Evolutionary conservation across 2,113 vertebrate genomes (phyloP).

Genomic region (Hassar affinis): DNA sequence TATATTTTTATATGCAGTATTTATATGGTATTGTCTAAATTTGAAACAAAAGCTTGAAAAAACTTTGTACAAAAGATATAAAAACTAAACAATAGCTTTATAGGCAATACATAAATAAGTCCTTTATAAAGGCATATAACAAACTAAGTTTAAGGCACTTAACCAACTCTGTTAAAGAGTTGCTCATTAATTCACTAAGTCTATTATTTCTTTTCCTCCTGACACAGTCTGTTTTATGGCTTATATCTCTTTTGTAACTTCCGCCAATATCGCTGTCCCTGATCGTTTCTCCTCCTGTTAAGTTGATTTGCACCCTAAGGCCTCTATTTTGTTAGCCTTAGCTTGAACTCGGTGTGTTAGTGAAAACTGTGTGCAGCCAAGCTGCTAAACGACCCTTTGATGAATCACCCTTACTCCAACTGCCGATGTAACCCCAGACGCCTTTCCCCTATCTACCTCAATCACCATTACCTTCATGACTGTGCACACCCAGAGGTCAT

Average conservation of each 20-base stretch:
- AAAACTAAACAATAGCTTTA: not conserved
- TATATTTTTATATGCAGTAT: too few relatives aligned
- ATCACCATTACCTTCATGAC: constrained; percentile 56
- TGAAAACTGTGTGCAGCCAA: constrained; percentile 35
- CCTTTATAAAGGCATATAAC: too few relatives aligned
- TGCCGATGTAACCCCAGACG: constrained; percentile 27
- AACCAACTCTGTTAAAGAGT: not conserved
- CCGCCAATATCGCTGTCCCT: constrained; percentile 13
- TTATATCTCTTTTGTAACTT: constrained; percentile 30
- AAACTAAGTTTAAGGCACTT: not conserved
- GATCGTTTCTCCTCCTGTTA: constrained; percentile 29
- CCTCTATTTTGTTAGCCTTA: constrained; percentile 46
- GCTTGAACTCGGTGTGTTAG: constrained; percentile 41
- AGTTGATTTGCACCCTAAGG: constrained; percentile 26
- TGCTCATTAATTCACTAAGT: constrained; percentile 8
- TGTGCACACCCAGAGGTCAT: constrained; percentile 48
- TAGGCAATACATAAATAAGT: not conserved
- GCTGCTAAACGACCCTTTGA: constrained; percentile 55
- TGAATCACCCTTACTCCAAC: constrained; percentile 41
- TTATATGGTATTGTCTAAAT: not conserved
- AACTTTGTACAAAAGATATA: not conserved
- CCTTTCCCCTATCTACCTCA: constrained; percentile 34
- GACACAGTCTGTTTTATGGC: constrained; percentile 14
- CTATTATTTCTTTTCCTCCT: not conserved
- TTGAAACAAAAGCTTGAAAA: not conserved